Evolutionary conservation across 2,888 invertebrate genomes (phyloP), one percentile per base, ranked within the genome.

Genomic region (Spodoptera exigua): DNA sequence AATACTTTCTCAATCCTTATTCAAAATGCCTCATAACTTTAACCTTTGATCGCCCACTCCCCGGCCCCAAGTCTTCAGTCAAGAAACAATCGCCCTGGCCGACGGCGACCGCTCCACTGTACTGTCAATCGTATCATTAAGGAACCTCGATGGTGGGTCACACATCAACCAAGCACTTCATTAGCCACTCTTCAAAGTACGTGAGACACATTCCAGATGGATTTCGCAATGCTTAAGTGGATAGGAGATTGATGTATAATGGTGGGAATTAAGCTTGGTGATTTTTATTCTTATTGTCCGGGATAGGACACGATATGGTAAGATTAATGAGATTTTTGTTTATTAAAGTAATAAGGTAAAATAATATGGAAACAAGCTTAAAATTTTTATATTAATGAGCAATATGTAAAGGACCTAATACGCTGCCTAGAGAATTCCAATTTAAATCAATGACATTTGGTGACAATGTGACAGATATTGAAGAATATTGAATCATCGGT

Each of bases 41-140:
- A 5, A 55, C 2, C 14, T 47, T 17, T 36, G 36, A 12, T 59
- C 87, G 84, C 87, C 55, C 0, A 36, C 79, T 80, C 76, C 49
- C 51, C 76, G 75, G 91, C 90, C 84, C 58, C 69, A 70, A 47
- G 54, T 67, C 78, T 76, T 81, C 86, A 85, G 79, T 79, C 79
- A 85, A 86, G 88, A 90, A 92, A 93, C 93, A 93, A 93, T 93
- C 88, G 91, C 52, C 43, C 66, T 71, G 83, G 85, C 81, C 54
- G 88, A 87, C 89, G 83, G 81, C 78, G 79, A 79, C 82, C 84
- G 81, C 79, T 86, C 91, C 85, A 87, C 91, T 89, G 91, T 92
- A 84, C 92, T 92, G 93, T 91, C 93, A 93, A 90, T 92, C 91
- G 89, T 76, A 89, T 90, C 92, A 91, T 92, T 92, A 92, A 89